Evolutionary conservation across 2,888 invertebrate species (phyloP).

Genomic region (Iselma pallidipennis): DNA sequence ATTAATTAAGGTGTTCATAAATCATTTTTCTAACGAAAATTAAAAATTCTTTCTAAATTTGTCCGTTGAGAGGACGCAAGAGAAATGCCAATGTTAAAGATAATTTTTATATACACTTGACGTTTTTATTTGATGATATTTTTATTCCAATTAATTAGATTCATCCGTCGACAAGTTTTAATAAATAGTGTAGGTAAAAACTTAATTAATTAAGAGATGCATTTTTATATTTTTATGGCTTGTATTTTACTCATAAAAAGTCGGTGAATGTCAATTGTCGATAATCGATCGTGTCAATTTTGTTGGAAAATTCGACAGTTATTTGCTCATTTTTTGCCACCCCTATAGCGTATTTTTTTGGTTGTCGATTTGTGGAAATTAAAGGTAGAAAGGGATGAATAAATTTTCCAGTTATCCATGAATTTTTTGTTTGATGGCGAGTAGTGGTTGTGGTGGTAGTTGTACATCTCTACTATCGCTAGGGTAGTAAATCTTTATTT

Average conservation of each 20-base stretch:
- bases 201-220: neutral
- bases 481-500: slow-evolving; percentile 11
- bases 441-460: neutral
- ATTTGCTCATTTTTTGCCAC: neutral
- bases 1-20: slow-evolving; percentile 49
- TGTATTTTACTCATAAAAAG: neutral
- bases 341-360: neutral
- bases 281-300: neutral
- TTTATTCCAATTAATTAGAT: neutral
- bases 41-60: slow-evolving; percentile 43
- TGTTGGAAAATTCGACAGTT: neutral
- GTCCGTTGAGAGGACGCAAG: neutral
- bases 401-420: neutral
- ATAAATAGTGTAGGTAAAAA: neutral
- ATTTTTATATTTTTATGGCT: neutral
- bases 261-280: neutral
- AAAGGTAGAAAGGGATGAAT: neutral
- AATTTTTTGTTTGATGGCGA: neutral
- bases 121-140: neutral
- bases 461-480: neutral
- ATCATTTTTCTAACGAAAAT: slow-evolving; percentile 46
- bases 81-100: neutral
- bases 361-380: neutral
- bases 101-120: neutral
- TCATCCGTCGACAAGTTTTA: neutral